phyloP scores from a whole-genome alignment of 2,888 invertebrate genomes.

The Drosophila differens region DNA sequence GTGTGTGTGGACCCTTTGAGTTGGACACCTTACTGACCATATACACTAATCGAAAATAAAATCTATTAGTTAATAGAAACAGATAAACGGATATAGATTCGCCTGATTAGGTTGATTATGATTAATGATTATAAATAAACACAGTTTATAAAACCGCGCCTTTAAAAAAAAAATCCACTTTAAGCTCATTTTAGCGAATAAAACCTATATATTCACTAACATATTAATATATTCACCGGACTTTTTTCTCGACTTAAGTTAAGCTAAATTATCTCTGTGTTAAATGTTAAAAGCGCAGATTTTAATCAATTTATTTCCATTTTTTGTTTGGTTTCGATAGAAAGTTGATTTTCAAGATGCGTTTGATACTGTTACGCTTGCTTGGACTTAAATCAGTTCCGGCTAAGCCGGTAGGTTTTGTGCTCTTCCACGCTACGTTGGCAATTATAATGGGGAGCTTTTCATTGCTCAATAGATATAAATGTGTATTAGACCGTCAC shows the following conservation, averaged over 20 bases:
- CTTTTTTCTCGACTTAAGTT: background rate
- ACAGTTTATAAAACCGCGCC: background rate
- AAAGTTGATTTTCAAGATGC: background rate
- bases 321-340: background rate
- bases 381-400: background rate
- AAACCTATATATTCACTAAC: background rate
- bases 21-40: too few species aligned
- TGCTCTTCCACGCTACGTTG: background rate
- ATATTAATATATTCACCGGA: background rate
- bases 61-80: background rate
- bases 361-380: slow-evolving; percentile 1
- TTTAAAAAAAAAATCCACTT: background rate
- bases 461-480: background rate
- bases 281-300: too few species aligned
- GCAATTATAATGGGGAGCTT: background rate
- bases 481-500: background rate
- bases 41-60: too few species aligned
- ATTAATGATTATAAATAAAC: background rate
- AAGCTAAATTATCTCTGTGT: background rate
- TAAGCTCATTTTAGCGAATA: background rate
- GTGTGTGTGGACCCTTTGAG: too few species aligned
- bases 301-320: background rate
- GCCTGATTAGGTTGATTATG: background rate
- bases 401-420: background rate
- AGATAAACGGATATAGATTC: background rate